Evolutionary conservation across 1,140 invertebrate genomes (phyloP).

Genomic region (Sycophaga agraensis): DNA sequence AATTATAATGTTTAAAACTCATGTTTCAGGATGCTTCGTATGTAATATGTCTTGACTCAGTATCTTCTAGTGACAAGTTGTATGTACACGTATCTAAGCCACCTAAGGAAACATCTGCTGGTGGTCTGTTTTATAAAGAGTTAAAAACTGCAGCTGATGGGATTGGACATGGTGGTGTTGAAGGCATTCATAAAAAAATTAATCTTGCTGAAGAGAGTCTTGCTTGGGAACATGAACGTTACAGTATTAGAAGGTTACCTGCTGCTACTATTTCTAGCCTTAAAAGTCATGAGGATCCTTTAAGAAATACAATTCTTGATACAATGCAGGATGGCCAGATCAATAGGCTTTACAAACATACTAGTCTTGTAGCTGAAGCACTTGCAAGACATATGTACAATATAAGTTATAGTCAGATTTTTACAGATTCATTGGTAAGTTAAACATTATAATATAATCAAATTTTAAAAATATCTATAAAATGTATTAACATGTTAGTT

Average conservation of each 20-base stretch:
- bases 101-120: conserved; percentile 81
- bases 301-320: conserved; percentile 67
- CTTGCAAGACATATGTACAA: conserved; percentile 86
- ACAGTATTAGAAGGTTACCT: conserved; percentile 86
- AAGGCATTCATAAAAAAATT: conserved; percentile 94
- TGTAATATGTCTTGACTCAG: conserved; percentile 89
- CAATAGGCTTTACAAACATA: conserved; percentile 68
- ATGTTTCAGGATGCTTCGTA: conserved; percentile 75
- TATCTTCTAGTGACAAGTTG: conserved; percentile 63
- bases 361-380: conserved; percentile 77
- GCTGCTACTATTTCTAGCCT: conserved; percentile 89
- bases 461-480: no score
- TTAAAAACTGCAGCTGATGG: conserved; percentile 63
- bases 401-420: conserved; percentile 68
- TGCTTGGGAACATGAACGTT: conserved; percentile 97
- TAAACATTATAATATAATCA: background rate
- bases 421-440: conserved; percentile 69
- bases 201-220: conserved; percentile 91
- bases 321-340: conserved; percentile 62
- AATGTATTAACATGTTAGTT: no score
- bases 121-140: conserved; percentile 71
- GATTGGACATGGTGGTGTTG: conserved; percentile 62
- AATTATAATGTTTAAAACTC: no score
- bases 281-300: conserved; percentile 64
- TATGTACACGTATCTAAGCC: conserved; percentile 95